Conservation (phyloP, 2,888 invertebrate species). For the Drosophila nigricruria region DNA sequence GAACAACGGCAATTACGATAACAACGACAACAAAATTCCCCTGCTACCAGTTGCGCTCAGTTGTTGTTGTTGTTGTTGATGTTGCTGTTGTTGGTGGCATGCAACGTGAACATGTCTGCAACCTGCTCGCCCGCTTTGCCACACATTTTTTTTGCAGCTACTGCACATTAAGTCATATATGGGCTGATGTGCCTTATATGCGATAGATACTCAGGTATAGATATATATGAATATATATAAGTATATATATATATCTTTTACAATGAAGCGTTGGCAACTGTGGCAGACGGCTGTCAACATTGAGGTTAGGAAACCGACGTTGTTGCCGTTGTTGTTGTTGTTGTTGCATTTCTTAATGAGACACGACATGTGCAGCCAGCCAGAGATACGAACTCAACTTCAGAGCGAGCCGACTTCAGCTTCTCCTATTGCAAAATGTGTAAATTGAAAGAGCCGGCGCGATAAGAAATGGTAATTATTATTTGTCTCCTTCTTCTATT, state of each 20-base stretch:
- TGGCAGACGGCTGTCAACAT: constrained; percentile 57
- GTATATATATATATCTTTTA: constrained; percentile 15
- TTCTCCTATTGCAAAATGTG: constrained; percentile 46
- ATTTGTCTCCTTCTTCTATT: neutral
- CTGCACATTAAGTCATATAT: constrained; percentile 51
- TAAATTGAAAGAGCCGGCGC: constrained; percentile 61
- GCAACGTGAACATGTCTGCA: constrained; percentile 41
- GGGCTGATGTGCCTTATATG: constrained; percentile 40
- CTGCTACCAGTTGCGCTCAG: constrained; percentile 22
- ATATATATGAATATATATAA: neutral
- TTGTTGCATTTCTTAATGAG: constrained; percentile 62
- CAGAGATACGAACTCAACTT: constrained; percentile 47
- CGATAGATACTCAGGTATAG: constrained; percentile 20
- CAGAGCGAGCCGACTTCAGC: constrained; percentile 61
- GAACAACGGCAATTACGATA: constrained; percentile 22
- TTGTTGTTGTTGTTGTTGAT: neutral
- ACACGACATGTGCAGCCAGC: constrained; percentile 54
- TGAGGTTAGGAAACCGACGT: constrained; percentile 77
- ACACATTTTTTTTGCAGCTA: constrained; percentile 36
- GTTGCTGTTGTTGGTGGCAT: constrained; percentile 11
- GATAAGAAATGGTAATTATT: constrained; percentile 70
- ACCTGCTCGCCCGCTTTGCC: constrained; percentile 61
- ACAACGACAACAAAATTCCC: constrained; percentile 17
- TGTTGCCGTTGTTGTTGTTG: constrained; percentile 13
- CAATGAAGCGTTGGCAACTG: constrained; percentile 29